Conservation (phyloP, 2,797 vertebrate genomes). For the Acropternis orthonyx region DNA sequence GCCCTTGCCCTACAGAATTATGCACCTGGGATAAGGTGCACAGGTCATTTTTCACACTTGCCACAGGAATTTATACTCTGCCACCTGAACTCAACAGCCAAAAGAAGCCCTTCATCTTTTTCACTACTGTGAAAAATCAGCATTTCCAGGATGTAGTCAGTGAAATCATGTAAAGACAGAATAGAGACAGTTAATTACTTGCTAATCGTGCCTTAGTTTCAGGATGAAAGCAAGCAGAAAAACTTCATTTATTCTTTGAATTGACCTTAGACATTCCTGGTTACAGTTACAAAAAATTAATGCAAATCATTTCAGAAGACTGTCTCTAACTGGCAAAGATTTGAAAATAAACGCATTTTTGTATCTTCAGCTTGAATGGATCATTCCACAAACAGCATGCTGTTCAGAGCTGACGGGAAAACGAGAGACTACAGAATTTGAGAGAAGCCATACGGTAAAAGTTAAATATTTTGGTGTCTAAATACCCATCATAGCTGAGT, state of each 20-base stretch:
- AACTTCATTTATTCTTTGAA: not conserved
- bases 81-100: not conserved
- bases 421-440: not conserved
- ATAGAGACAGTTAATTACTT: not conserved
- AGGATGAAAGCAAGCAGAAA: not conserved
- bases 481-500: not conserved
- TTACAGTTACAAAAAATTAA: not conserved
- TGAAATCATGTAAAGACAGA: not conserved
- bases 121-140: not conserved
- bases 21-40: not conserved
- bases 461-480: not conserved
- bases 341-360: not conserved
- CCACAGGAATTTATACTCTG: not conserved
- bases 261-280: not conserved
- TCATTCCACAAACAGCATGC: not conserved
- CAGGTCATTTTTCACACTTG: not conserved
- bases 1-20: not conserved
- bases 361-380: not conserved
- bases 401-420: not conserved
- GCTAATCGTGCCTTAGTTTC: not conserved
- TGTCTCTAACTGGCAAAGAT: not conserved
- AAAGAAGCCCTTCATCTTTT: not conserved
- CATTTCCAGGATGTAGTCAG: not conserved
- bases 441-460: not conserved
- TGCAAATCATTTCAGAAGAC: not conserved